Evolutionary conservation across 2,888 invertebrate genomes (phyloP), one percentile per base, ranked within the genome.

Genomic region (Agrenia bidenticulata): DNA sequence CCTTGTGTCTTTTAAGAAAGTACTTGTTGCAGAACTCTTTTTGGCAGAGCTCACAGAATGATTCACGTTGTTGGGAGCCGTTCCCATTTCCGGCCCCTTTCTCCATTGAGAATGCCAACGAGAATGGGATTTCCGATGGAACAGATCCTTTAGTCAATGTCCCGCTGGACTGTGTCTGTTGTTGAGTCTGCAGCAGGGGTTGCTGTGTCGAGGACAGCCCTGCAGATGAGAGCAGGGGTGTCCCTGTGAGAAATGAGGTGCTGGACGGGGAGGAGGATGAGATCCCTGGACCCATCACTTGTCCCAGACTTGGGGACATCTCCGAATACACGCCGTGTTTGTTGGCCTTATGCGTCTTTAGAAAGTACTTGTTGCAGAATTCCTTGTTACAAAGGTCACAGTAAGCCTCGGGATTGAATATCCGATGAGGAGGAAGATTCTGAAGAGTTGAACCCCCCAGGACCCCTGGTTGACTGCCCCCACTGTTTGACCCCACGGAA

Each of bases 311-410:
- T 7, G 26, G 55, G 21, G 73, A 79, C 1, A 79, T 79, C 57
- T 84, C 87, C 66, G 87, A 87, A 79, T 92, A 93, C 74, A 97
- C 94, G 27, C 95, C 95, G 80, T 98, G 97, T 79, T 95, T 96
- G 81, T 96, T 96, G 37, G 96, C 94, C 80, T 94, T 94, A 83
- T 98, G 97, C 65, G 97, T 97, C 81, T 97, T 96, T 26, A 98
- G 84, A 81, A 96, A 97, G 82, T 97, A 96, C 80, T 96, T 96
- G 84, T 97, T 96, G 83, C 97, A 97, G 81, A 98, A 98, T 82
- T 97, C 97, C 80, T 96, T 94, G 83, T 96, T 94, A 84, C 98
- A 98, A 66, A 96, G 85, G 79, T 95, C 94, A 81, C 98, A 98
- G 81, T 93, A 97, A 19, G 96, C 95, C 81, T 97, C 97, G 1